Conservation (phyloP, 1,140 invertebrate species). For the Drosophila pseudoananassae region DNA sequence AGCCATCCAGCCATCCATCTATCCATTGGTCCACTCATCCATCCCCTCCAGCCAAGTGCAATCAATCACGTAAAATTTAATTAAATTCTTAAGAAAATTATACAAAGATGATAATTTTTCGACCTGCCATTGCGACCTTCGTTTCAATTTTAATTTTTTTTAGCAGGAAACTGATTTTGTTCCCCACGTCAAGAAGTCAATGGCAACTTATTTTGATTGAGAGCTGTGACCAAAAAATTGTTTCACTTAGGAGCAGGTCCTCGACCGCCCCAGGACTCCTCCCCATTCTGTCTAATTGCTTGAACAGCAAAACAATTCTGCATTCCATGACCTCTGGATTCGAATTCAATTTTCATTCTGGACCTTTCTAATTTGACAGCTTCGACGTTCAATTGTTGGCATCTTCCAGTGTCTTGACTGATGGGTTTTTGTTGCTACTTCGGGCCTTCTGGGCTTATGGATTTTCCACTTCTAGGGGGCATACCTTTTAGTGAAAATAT, state of each 20-base stretch:
- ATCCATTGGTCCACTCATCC: not conserved
- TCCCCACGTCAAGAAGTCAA: not conserved
- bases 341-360: slow-evolving; percentile 22
- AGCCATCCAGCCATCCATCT: slow-evolving; percentile 5
- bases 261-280: not conserved
- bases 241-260: not conserved
- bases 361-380: slow-evolving; percentile 58
- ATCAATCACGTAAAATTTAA: slow-evolving; percentile 77
- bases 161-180: slow-evolving; percentile 16
- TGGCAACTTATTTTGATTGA: slow-evolving; percentile 16
- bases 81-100: slow-evolving; percentile 66
- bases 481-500: no score
- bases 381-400: slow-evolving; percentile 62
- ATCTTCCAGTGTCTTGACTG: slow-evolving; percentile 16
- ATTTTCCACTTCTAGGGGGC: no score
- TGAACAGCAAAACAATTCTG: slow-evolving; percentile 52
- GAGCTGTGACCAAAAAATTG: not conserved
- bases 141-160: slow-evolving; percentile 2
- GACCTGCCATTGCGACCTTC: slow-evolving; percentile 13
- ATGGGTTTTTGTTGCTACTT: not conserved
- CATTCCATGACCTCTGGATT: slow-evolving; percentile 20
- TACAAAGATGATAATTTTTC: slow-evolving; percentile 45
- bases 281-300: slow-evolving; percentile 51
- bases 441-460: not conserved
- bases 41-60: slow-evolving; percentile 56